Percentiles rank a stretch among this genome's conserved stretches.
Conservation (phyloP, 2,113 vertebrate species). For the Columba janthina region DNA sequence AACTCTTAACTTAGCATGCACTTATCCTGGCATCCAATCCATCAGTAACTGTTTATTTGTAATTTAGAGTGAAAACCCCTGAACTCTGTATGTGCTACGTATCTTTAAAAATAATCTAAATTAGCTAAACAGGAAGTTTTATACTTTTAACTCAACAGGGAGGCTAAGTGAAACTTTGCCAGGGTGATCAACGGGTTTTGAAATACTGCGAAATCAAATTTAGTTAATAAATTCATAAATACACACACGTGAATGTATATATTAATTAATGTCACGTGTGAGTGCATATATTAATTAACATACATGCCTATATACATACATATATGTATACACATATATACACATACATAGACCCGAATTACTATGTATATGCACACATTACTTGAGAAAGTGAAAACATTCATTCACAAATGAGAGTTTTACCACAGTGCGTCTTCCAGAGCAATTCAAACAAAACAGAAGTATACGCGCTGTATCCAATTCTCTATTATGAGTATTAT, state of each 20-base stretch:
- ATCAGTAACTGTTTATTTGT: neutral
- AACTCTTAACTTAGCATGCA: neutral
- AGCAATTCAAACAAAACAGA: neutral
- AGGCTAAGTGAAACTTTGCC: neutral
- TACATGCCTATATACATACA: too few species aligned
- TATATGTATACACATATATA: neutral
- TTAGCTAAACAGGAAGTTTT: neutral
- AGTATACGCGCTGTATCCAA: neutral
- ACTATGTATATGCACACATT: neutral
- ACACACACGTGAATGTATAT: neutral
- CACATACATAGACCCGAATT: neutral
- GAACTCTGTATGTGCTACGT: neutral
- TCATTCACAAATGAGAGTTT: neutral
- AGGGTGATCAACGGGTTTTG: neutral
- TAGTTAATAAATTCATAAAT: neutral
- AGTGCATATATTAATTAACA: too few species aligned
- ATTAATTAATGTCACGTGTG: neutral
- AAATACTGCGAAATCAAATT: neutral
- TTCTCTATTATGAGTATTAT: neutral
- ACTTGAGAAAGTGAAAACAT: neutral
- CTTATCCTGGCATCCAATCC: neutral
- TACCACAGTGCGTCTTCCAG: neutral
- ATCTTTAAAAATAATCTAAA: neutral
- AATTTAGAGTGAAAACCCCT: accelerated
- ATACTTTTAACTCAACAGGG: neutral